A percentile compares a stretch with the other conserved stretches of the same genome.
These are phyloP conservation scores for Caenorhabditis sp. DNA, from an alignment of 2,888 invertebrate species.

Conservation along the genomic window DNA sequence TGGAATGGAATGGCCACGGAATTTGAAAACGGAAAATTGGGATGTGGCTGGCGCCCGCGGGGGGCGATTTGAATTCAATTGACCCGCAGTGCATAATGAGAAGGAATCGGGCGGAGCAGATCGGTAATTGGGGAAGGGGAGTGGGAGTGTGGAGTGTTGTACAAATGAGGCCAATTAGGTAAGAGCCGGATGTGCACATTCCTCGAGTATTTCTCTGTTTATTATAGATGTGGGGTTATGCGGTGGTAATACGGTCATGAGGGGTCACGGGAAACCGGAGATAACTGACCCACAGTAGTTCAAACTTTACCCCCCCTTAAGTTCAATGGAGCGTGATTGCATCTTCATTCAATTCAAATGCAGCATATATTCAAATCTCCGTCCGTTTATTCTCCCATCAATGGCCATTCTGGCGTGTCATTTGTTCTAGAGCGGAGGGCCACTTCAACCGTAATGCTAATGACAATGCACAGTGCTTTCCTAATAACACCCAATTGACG, in stretches of 20 bases:
- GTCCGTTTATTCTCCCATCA: background rate
- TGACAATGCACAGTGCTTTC: too few relatives aligned
- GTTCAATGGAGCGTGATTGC: background rate
- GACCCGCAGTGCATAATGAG: conserved; percentile 44
- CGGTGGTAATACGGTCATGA: too few relatives aligned
- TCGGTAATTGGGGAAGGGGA: conserved; percentile 29
- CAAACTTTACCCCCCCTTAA: too few relatives aligned
- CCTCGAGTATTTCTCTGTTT: too few relatives aligned
- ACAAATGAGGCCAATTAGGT: conserved; percentile 23
- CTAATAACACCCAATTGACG: too few relatives aligned
- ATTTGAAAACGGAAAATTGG: conserved; percentile 36
- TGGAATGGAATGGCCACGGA: conserved; percentile 14
- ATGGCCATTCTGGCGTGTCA: conserved; percentile 8
- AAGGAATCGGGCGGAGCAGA: too few relatives aligned
- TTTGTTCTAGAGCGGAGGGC: conserved; percentile 20
- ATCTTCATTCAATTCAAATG: too few relatives aligned
- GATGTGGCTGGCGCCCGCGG: background rate
- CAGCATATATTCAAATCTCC: conserved; percentile 12
- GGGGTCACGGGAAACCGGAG: too few relatives aligned
- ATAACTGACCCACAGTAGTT: too few relatives aligned
- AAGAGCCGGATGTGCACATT: background rate
- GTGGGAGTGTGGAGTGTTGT: conserved; percentile 1
- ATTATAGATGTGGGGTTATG: too few relatives aligned
- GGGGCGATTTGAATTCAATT: conserved; percentile 42
- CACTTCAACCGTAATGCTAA: too few relatives aligned